A percentile compares a stretch with the other conserved stretches of the same genome.
These are phyloP conservation scores for Panzeria rudis DNA, from an alignment of 2,888 invertebrate species.

Conservation along the genomic window DNA sequence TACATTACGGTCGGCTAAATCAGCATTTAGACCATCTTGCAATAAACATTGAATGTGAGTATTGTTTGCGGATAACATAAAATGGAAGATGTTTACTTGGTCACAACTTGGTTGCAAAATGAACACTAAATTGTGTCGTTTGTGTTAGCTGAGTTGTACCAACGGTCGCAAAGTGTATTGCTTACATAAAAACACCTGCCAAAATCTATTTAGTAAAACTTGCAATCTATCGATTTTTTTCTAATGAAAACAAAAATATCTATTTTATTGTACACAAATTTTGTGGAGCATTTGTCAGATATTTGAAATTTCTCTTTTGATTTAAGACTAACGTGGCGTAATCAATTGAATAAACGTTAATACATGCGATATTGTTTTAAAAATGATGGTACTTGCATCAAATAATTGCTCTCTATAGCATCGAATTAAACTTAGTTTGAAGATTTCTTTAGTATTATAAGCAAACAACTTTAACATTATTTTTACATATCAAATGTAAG, in stretches of 20 bases:
- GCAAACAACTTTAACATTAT: neutral
- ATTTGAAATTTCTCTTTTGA: neutral
- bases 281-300: neutral
- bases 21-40: no score
- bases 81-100: no score
- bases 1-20: no score
- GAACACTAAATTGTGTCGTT: no score
- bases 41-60: no score
- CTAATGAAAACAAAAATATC: neutral
- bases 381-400: neutral
- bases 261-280: neutral
- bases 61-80: no score
- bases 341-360: neutral
- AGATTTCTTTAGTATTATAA: neutral
- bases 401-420: neutral
- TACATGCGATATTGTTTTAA: neutral
- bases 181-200: neutral
- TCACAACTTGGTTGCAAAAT: no score
- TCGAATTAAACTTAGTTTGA: neutral
- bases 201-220: neutral
- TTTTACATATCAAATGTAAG: neutral
- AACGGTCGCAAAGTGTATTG: no score
- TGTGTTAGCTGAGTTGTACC: no score
- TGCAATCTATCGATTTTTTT: neutral
- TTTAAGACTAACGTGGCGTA: no score